Conservation (phyloP, 1,140 invertebrate genomes). For the Drosophila kohkoa region DNA sequence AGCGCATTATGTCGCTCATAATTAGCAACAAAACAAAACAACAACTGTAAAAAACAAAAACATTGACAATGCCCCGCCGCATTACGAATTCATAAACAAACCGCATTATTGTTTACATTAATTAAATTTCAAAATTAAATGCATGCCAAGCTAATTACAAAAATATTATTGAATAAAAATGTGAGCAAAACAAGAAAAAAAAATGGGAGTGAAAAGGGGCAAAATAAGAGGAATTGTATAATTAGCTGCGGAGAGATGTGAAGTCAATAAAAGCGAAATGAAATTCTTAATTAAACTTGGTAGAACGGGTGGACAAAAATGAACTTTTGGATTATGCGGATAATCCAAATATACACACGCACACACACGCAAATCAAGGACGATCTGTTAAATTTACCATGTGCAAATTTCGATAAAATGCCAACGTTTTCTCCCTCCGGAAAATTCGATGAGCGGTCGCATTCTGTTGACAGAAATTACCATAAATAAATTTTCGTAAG, state of each 20-base stretch:
- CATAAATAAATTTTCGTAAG: conserved; percentile 70
- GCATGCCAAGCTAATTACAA: conserved; percentile 69
- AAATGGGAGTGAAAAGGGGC: neutral
- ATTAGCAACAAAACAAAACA: conserved; percentile 31
- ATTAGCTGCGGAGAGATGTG: conserved; percentile 42
- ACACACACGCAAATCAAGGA: conserved; percentile 51
- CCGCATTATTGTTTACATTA: conserved; percentile 72
- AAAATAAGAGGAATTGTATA: conserved; percentile 41
- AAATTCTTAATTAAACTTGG: conserved; percentile 75
- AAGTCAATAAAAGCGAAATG: conserved; percentile 62
- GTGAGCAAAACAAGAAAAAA: conserved; percentile 17
- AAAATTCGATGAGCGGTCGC: conserved; percentile 38
- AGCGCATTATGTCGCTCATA: conserved; percentile 52
- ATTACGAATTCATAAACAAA: conserved; percentile 67
- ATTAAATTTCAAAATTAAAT: conserved; percentile 78
- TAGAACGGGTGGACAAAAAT: conserved; percentile 15
- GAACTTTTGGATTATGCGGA: conserved; percentile 38
- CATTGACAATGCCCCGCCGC: conserved; percentile 28
- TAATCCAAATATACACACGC: conserved; percentile 47
- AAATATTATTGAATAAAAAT: conserved; percentile 63
- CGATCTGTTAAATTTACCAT: conserved; percentile 76
- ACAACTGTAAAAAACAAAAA: conserved; percentile 6
- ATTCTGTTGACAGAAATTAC: conserved; percentile 68
- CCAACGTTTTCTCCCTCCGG: conserved; percentile 5
- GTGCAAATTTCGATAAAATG: conserved; percentile 61